A percentile compares a stretch with the other conserved stretches of the same genome.
Conservation (phyloP, 2,888 invertebrate genomes). For the Leuctra nigra region DNA sequence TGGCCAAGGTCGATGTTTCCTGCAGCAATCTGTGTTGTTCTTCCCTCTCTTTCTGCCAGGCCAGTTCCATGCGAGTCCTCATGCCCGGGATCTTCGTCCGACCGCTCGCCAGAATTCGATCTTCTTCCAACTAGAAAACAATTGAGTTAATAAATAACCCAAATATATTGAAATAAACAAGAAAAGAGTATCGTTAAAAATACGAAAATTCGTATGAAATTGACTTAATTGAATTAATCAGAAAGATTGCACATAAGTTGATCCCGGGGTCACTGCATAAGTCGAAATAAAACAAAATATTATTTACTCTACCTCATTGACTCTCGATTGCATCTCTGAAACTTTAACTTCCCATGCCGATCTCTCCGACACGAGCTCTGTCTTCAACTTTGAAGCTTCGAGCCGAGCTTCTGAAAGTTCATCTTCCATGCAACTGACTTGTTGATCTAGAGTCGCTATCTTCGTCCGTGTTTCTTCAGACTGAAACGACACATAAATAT, state of each 20-base stretch:
- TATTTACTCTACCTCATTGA: constrained; percentile 76
- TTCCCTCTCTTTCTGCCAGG: constrained; percentile 91
- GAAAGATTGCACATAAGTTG: too few species aligned
- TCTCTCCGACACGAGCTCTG: constrained; percentile 82
- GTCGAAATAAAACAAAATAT: too few species aligned
- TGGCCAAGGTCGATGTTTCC: constrained; percentile 82
- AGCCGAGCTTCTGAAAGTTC: constrained; percentile 78
- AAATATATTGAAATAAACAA: too few species aligned
- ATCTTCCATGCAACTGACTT: constrained; percentile 79
- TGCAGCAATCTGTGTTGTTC: constrained; percentile 85
- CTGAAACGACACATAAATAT: constrained; percentile 35
- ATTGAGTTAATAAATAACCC: too few species aligned
- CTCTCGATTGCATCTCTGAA: constrained; percentile 80
- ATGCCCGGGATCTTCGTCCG: constrained; percentile 79
- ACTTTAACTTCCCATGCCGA: constrained; percentile 80
- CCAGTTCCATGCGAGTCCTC: constrained; percentile 80
- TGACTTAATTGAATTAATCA: too few species aligned
- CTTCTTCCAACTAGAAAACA: constrained; percentile 68
- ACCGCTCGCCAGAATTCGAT: constrained; percentile 73
- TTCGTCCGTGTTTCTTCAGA: constrained; percentile 65
- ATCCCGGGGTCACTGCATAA: not conserved
- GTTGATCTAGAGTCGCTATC: constrained; percentile 69
- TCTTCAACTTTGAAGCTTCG: constrained; percentile 75
- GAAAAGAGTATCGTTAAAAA: too few species aligned
- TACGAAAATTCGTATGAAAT: too few species aligned